Conservation (phyloP, 2,797 vertebrate genomes). For the Muscicapa comitata region DNA sequence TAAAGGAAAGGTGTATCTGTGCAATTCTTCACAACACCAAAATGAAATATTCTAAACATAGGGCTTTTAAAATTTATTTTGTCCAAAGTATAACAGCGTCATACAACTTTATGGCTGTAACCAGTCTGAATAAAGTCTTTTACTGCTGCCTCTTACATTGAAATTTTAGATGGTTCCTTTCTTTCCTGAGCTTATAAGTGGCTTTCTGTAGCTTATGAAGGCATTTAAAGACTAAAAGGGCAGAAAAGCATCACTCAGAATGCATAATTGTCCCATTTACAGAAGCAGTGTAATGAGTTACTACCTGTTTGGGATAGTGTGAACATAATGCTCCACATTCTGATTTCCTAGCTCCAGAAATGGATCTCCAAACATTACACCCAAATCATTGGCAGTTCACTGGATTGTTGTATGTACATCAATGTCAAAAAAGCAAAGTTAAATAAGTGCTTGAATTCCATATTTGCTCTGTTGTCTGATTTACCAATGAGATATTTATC, state of each 20-base stretch:
- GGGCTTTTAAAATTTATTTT: not conserved
- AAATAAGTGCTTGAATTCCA: not conserved
- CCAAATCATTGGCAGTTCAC: rapidly evolving
- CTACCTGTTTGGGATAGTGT: not conserved
- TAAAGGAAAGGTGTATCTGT: not conserved
- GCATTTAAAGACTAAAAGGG: not conserved
- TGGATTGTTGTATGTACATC: not conserved
- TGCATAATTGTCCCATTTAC: not conserved
- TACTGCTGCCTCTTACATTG: not conserved
- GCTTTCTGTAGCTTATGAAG: not conserved
- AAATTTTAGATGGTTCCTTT: not conserved
- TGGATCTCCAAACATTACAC: not conserved
- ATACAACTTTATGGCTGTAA: not conserved
- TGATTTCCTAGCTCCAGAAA: not conserved
- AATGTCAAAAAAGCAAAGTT: not conserved
- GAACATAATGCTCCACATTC: not conserved
- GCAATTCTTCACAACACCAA: not conserved
- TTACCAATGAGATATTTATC: not conserved
- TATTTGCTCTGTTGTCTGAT: not conserved
- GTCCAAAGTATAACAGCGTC: not conserved
- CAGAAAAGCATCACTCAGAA: not conserved
- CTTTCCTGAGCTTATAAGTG: not conserved
- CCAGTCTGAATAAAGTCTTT: rapidly evolving
- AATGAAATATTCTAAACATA: not conserved
- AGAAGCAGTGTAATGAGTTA: not conserved